These are phyloP conservation scores for Hemistola chrysoprasaria DNA, from an alignment of 2,888 invertebrate species.

Conservation along the genomic window DNA sequence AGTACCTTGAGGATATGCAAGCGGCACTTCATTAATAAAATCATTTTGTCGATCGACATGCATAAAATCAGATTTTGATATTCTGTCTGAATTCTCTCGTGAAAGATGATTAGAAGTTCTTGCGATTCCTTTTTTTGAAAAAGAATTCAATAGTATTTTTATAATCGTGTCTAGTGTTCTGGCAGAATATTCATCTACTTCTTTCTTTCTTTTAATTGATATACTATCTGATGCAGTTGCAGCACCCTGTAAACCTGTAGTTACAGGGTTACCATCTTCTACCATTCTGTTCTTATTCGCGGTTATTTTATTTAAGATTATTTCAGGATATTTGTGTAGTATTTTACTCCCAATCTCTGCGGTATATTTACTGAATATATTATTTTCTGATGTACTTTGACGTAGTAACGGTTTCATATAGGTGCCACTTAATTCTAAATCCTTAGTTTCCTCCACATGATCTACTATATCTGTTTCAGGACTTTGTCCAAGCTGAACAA, in stretches of 20 bases:
- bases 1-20: constrained; percentile 6
- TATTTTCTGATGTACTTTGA: constrained; percentile 4
- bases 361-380: not conserved
- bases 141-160: constrained; percentile 15
- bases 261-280: not conserved
- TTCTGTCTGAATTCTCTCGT: not conserved
- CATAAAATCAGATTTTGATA: constrained; percentile 6
- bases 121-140: constrained; percentile 5
- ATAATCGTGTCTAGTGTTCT: constrained; percentile 6
- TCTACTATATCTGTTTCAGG: too few relatives aligned
- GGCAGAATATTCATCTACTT: constrained; percentile 2
- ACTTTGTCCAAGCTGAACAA: constrained; percentile 4
- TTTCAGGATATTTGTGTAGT: constrained; percentile 19
- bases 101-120: not conserved
- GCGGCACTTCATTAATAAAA: constrained; percentile 12
- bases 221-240: not conserved
- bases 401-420: too few relatives aligned
- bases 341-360: constrained; percentile 9
- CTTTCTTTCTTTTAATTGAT: not conserved
- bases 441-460: too few relatives aligned
- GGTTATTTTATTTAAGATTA: constrained; percentile 19
- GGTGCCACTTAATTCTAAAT: too few relatives aligned
- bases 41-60: constrained; percentile 8
- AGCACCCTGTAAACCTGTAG: too few relatives aligned
- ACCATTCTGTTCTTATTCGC: constrained; percentile 2